Evolutionary conservation across 2,888 invertebrate species (phyloP), one percentile per base, ranked within the genome.

Genomic region (Drosophila paranaensis): DNA sequence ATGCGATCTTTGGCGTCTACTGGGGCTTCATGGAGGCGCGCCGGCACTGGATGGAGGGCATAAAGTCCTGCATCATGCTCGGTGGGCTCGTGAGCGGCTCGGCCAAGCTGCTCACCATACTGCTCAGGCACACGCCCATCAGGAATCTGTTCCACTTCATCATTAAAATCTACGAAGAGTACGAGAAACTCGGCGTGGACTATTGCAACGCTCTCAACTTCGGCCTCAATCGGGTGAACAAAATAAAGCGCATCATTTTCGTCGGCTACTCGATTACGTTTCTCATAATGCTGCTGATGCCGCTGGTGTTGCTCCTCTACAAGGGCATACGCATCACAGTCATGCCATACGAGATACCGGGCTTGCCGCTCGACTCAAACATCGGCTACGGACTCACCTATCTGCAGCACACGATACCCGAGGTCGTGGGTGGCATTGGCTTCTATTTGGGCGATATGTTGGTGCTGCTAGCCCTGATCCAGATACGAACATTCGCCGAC

Each of bases 401-500:
- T 40, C 0, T 79, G 2, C 39, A 60, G 1, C 79, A 82, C 6
- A 4, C 69, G 48, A 3, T 74, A 0, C 25, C 68, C 0, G 51
- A 72, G 20, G 6, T 37, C 2, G n/a, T 82, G 6, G 64, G 46
- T 20, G 82, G 65, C 0, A 4, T 79, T 11, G 68, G 88, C 1
- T 82, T 77, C 16, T 85, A 73, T 60, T 51, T 53, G 1, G 77
- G 71, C 1, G 82, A 82, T 39, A 25, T 82, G 43, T 51, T 76
- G 42, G 77, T 79, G 0, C 42, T 76, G 10, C 55, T 77, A 0
- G 68, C 66, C 0, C 13, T 82, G 5, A 67, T 62, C 6, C 82
- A 82, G 60, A 85, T 85, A 6, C 42, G 72, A 0, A 71, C 85
- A 1, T 77, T 81, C 13, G 76, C 71, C 8, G 66, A 85, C 35